Base-by-base conservation (phyloP, 2,888 invertebrate genomes). In the Cephus runcator region DNA sequence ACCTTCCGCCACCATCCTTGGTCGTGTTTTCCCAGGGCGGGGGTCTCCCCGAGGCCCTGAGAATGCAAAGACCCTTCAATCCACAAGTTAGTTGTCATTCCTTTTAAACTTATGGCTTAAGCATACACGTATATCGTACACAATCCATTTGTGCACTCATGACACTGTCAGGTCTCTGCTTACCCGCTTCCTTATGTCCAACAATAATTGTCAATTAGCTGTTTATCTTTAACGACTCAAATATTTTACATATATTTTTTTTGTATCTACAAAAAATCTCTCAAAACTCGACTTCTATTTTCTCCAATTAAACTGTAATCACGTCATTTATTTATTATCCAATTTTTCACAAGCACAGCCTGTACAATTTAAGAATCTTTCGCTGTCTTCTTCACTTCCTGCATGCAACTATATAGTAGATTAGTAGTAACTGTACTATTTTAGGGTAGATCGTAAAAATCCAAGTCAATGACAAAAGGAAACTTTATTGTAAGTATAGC, bases 11-110 rank as follows among this genome's bases (percentile, higher is more conserved):
- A 88, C 95, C 95, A 89, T 95, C 95, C 90, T 92, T 95, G 92
- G 95, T 95, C 89, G 95, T 95, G 85, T 94, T 95, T 91, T 95
- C 95, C 85, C 95, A 95, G 93, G 95, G 95, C 88, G 95, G 95
- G 88, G 95, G 95, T 89, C 93, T 95, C 92, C 94, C 95, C 91
- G 95, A 95, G 93, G 95, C 95, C 85, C 93, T 95, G 87, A 93
- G 95, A 92, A 95, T 95, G 92, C 95, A 95, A 92, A 93, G 95
- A 91, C 95, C 95, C 88, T 95, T 95, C 92, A 95, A 95, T 92
- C 93, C 94, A 90, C 94, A 95, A 94, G 95, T 95, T 91, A 91
- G 91, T 90, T 87, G 87, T 86, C 85, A 81, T 80, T 71, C 71
- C 71, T 34, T 56, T 56, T 56, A 56, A 56, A 56, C 56, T 56